Evolutionary conservation across 2,888 invertebrate genomes (phyloP).

Genomic region (Brenthis daphne): DNA sequence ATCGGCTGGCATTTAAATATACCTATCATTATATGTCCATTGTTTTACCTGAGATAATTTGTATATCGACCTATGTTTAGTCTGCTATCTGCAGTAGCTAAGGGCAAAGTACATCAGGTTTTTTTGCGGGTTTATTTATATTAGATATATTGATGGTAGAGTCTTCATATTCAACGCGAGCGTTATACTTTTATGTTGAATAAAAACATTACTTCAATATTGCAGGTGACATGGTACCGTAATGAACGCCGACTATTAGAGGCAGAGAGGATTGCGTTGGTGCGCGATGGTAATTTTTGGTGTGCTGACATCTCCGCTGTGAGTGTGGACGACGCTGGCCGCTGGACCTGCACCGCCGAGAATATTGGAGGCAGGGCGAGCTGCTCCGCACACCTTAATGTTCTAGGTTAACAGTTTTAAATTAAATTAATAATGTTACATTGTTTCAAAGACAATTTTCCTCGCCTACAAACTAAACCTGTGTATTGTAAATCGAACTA

Average conservation of each 20-base stretch:
- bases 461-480: no score
- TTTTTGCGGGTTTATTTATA: no score
- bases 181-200: not conserved
- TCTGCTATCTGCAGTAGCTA: no score
- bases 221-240: conserved; percentile 92
- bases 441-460: no score
- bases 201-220: not conserved
- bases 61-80: no score
- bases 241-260: conserved; percentile 89
- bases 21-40: no score
- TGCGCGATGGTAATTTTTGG: conserved; percentile 92
- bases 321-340: conserved; percentile 90
- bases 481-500: no score
- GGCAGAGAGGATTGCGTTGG: conserved; percentile 88
- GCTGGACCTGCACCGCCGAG: conserved; percentile 92
- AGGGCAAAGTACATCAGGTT: no score
- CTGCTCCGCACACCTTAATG: conserved; percentile 89
- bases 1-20: no score
- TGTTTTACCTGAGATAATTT: no score
- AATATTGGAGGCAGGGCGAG: conserved; percentile 88
- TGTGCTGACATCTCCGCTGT: conserved; percentile 92
- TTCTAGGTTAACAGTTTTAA: conserved; percentile 81
- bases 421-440: not conserved
- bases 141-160: no score
- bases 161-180: no score